phyloP scores from a whole-genome alignment of 1,140 invertebrate species.

The Drosophila lini region DNA sequence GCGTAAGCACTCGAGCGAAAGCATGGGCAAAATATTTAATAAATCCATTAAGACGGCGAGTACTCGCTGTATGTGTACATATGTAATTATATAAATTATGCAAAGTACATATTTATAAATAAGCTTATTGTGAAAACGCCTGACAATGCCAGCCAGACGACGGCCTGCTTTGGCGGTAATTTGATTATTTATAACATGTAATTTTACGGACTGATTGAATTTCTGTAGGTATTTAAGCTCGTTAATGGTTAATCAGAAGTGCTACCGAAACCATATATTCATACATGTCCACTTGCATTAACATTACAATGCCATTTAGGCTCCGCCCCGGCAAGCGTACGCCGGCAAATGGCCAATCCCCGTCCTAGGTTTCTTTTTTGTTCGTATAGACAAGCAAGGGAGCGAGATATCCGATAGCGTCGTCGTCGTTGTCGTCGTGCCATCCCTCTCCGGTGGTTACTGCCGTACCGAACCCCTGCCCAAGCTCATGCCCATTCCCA shows the following conservation, averaged over 20 bases:
- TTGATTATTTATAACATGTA: constrained; percentile 39
- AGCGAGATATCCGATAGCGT: constrained; percentile 38
- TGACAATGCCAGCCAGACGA: constrained; percentile 5
- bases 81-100: constrained; percentile 40
- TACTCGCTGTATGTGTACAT: constrained; percentile 16
- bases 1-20: constrained; percentile 1
- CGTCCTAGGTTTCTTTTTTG: constrained; percentile 28
- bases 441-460: constrained; percentile 26
- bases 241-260: constrained; percentile 43
- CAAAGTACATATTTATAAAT: constrained; percentile 45
- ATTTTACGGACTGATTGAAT: constrained; percentile 44
- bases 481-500: background rate
- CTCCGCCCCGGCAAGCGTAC: constrained; percentile 38
- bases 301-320: constrained; percentile 23
- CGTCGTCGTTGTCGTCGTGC: constrained; percentile 21
- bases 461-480: constrained; percentile 1
- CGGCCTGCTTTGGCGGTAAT: constrained; percentile 18
- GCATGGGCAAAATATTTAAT: constrained; percentile 20
- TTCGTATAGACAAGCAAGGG: constrained; percentile 23
- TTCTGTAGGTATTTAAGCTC: constrained; percentile 44
- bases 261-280: constrained; percentile 45
- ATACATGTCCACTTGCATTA: constrained; percentile 25
- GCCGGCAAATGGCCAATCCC: constrained; percentile 37
- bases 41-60: constrained; percentile 21
- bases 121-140: constrained; percentile 21